A percentile compares a stretch with the other conserved stretches of the same genome.
Evolutionary conservation across 92 coral and sea anemone genomes (phyloP).

Genomic region (Actinostola sp.): DNA sequence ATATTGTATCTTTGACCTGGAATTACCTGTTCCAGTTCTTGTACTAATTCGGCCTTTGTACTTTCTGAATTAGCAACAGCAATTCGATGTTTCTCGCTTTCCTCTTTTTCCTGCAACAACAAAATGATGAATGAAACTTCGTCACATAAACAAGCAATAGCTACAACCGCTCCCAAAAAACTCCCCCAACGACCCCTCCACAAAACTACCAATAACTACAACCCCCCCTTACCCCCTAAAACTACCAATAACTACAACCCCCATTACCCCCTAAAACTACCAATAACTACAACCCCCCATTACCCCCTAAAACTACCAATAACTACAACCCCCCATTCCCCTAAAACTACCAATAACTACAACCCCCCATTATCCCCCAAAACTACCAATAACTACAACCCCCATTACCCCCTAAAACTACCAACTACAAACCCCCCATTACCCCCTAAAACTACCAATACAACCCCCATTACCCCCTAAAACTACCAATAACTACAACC

Average conservation of each 20-base stretch:
- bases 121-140: neutral
- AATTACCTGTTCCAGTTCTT: constrained; percentile 81
- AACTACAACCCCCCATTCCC: neutral
- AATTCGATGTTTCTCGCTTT: constrained; percentile 73
- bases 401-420: neutral
- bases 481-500: neutral
- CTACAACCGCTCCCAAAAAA: too few species aligned
- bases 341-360: neutral
- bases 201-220: neutral
- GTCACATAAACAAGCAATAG: neutral
- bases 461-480: neutral
- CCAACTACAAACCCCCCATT: neutral
- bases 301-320: neutral
- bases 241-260: neutral
- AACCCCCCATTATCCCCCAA: neutral
- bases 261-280: neutral
- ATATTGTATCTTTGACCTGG: neutral
- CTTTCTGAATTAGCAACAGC: constrained; percentile 71
- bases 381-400: neutral
- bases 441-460: neutral
- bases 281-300: neutral
- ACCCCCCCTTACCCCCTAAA: neutral
- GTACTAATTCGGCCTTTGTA: constrained; percentile 65
- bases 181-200: neutral
- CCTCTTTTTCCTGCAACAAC: constrained; percentile 76